Percentiles rank a stretch among this genome's conserved stretches.
These are phyloP conservation scores for Thrips palmi DNA, from an alignment of 1,140 invertebrate genomes.

Conservation along the genomic window DNA sequence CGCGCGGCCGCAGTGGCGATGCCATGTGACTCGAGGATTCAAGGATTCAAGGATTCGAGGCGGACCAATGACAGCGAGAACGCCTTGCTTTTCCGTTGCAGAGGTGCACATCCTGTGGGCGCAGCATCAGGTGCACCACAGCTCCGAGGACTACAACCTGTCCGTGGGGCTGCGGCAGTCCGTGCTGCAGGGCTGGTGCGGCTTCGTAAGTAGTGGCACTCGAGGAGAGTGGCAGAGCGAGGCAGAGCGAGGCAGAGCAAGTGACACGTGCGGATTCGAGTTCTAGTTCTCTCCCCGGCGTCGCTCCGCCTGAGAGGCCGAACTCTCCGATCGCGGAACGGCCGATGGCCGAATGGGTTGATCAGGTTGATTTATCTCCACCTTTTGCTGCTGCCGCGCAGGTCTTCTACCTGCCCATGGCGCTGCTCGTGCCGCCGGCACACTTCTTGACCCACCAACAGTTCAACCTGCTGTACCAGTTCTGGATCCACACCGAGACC, in stretches of 20 bases:
- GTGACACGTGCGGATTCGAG: no score
- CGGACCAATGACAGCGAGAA: no score
- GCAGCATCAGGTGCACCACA: slow-evolving; percentile 90
- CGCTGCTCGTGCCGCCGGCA: slow-evolving; percentile 63
- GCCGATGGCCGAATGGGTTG: no score
- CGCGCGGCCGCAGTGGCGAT: slow-evolving; percentile 18
- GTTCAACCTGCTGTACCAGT: slow-evolving; percentile 76
- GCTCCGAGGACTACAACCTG: slow-evolving; percentile 88
- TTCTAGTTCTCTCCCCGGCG: no score
- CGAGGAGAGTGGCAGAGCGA: neutral
- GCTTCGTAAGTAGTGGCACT: slow-evolving; percentile 50
- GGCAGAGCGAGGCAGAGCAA: no score
- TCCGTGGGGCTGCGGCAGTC: slow-evolving; percentile 74
- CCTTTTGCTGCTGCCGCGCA: slow-evolving; percentile 24
- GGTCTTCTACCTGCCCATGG: slow-evolving; percentile 72
- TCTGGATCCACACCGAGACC: slow-evolving; percentile 80
- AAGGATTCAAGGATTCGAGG: slow-evolving; percentile 18
- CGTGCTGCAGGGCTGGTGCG: slow-evolving; percentile 58
- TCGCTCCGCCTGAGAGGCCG: no score
- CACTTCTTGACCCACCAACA: slow-evolving; percentile 69
- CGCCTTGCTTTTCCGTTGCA: slow-evolving; percentile 23
- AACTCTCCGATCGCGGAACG: no score
- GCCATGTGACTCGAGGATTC: slow-evolving; percentile 15
- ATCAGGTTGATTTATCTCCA: neutral
- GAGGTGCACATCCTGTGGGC: slow-evolving; percentile 86